Percentiles rank a stretch among this genome's conserved stretches.
phyloP scores from a whole-genome alignment of 2,113 vertebrate species.

The Syngnathus typhle region DNA sequence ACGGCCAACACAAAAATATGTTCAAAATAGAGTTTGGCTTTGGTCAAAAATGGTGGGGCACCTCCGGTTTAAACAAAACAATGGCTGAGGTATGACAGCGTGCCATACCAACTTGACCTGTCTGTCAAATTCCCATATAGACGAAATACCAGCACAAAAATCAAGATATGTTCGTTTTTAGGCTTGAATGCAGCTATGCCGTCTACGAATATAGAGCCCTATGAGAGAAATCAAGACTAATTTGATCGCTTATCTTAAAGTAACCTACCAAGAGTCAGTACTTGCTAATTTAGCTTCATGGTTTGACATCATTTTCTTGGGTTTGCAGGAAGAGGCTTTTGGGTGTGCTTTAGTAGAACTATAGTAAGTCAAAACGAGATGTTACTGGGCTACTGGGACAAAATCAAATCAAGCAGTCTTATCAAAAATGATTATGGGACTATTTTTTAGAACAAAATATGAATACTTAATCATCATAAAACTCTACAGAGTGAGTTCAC shows the following conservation, averaged over 20 bases:
- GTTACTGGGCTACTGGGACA: slow-evolving; percentile 17
- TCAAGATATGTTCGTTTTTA: no score
- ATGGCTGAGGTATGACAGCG: no score
- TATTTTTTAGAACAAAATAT: slow-evolving; percentile 64
- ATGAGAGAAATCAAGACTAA: background rate
- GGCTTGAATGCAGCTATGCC: no score
- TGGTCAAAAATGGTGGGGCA: no score
- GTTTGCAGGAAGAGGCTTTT: slow-evolving; percentile 18
- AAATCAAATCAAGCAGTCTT: slow-evolving; percentile 20
- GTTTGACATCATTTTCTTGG: background rate
- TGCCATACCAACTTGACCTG: no score
- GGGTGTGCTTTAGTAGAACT: slow-evolving; percentile 7
- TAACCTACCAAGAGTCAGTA: background rate
- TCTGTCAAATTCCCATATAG: no score
- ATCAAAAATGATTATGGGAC: slow-evolving; percentile 40
- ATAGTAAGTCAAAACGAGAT: slow-evolving; percentile 14
- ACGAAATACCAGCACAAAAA: no score
- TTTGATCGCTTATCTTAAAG: background rate
- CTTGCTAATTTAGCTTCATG: slow-evolving; percentile 5
- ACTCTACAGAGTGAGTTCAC: slow-evolving; percentile 42
- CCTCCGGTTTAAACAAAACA: no score
- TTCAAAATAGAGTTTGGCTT: no score
- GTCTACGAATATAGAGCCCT: no score
- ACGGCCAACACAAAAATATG: no score
- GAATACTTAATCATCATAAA: slow-evolving; percentile 65